Conservation (phyloP, 2,888 invertebrate genomes). For the Falcaria lacertinaria region DNA sequence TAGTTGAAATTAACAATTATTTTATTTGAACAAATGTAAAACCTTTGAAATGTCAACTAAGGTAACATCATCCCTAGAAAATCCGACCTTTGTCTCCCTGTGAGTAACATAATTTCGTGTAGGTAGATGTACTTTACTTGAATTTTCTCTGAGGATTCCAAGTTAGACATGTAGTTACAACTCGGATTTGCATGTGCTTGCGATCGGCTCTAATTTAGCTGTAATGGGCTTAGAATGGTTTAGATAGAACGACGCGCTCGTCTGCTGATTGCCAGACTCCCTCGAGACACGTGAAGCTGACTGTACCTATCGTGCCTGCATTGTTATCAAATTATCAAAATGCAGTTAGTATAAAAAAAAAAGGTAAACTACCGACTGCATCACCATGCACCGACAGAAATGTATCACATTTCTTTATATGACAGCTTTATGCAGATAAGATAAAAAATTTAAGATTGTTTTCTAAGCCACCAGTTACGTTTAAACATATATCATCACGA, state of each 20-base stretch:
- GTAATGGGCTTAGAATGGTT: conserved; percentile 50
- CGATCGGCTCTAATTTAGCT: conserved; percentile 69
- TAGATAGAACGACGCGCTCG: conserved; percentile 59
- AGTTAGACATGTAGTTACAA: neutral
- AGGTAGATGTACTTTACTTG: neutral
- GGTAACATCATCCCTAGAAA: neutral
- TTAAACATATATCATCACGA: too few relatives aligned
- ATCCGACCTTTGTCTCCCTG: neutral
- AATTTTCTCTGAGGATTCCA: neutral
- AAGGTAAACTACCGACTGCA: too few relatives aligned
- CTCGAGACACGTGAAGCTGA: too few relatives aligned
- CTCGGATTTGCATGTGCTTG: conserved; percentile 46
- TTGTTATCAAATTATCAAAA: too few relatives aligned
- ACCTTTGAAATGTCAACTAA: neutral
- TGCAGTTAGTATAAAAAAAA: too few relatives aligned
- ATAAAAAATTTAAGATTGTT: too few relatives aligned
- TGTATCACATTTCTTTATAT: too few relatives aligned
- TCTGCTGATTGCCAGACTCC: conserved; percentile 70
- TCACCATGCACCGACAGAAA: too few relatives aligned
- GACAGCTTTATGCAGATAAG: too few relatives aligned
- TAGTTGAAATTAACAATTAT: neutral
- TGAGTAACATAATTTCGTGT: neutral
- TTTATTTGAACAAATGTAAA: neutral
- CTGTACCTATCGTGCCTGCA: too few relatives aligned
- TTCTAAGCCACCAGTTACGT: too few relatives aligned